Percentiles rank a stretch among this genome's conserved stretches.
These are phyloP conservation scores for Hystrix brachyura DNA, from an alignment of 2,113 vertebrate genomes.

Conservation along the genomic window DNA sequence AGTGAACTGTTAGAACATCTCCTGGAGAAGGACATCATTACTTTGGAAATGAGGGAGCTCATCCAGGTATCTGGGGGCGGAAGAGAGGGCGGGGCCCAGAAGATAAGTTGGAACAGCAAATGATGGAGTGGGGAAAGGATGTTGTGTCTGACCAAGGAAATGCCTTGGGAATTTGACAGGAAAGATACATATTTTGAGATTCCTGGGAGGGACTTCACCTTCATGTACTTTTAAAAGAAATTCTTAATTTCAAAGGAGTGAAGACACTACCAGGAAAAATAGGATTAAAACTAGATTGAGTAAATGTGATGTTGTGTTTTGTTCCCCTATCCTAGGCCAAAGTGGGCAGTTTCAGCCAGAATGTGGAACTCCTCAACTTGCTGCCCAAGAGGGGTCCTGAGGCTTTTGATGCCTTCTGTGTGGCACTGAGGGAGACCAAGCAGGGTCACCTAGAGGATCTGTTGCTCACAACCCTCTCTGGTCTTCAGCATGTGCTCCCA, in stretches of 20 bases:
- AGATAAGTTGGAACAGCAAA: background rate
- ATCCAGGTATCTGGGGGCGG: constrained; percentile 84
- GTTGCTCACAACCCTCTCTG: constrained; percentile 80
- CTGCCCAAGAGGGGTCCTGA: constrained; percentile 95
- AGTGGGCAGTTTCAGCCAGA: constrained; percentile 91
- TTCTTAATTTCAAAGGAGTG: background rate
- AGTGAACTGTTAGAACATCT: constrained; percentile 89
- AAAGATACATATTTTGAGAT: background rate
- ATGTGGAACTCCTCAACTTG: constrained; percentile 91
- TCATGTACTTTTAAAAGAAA: background rate
- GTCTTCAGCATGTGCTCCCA: constrained; percentile 25
- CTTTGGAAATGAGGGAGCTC: constrained; percentile 87
- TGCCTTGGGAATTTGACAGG: background rate
- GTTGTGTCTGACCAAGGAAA: background rate
- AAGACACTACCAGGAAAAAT: background rate
- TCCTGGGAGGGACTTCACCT: background rate
- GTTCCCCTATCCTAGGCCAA: constrained; percentile 86
- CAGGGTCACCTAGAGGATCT: constrained; percentile 93
- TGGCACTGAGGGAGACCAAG: constrained; percentile 92
- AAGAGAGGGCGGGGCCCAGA: background rate
- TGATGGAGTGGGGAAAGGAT: background rate
- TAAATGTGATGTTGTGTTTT: background rate
- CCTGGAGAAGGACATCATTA: constrained; percentile 88
- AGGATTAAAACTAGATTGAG: background rate
- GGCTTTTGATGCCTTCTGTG: constrained; percentile 94